Percentiles rank a stretch among this genome's conserved stretches.
Conservation (phyloP, 2,113 vertebrate genomes). For the Brevimyrus niger region DNA sequence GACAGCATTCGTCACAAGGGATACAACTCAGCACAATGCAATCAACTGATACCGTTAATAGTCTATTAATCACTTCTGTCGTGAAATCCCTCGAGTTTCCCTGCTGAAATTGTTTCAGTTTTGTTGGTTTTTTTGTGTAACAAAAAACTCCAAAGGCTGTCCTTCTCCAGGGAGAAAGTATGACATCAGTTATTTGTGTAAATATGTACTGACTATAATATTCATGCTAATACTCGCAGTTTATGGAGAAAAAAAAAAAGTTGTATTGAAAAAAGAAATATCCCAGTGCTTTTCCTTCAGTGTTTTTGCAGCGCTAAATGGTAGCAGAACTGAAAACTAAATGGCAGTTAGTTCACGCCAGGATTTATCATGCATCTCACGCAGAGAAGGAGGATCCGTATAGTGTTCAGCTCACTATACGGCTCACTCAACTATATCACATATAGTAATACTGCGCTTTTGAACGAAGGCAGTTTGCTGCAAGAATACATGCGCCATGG, state of each 20-base stretch:
- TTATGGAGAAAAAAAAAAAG: neutral
- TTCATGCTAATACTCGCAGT: neutral
- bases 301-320: neutral
- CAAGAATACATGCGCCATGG: neutral
- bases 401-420: no score
- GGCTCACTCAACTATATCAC: no score
- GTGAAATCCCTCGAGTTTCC: neutral
- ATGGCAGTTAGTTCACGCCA: neutral
- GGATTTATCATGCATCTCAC: neutral
- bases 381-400: neutral
- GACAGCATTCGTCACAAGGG: conserved; percentile 10
- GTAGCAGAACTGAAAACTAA: neutral
- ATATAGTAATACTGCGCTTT: neutral
- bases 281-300: neutral
- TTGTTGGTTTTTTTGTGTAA: conserved; percentile 1
- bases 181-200: neutral
- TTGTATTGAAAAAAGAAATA: neutral
- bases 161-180: neutral
- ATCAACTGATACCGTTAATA: conserved; percentile 19
- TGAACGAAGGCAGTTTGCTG: neutral
- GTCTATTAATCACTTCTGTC: conserved; percentile 19
- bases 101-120: conserved; percentile 2
- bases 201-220: neutral
- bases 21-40: neutral
- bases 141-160: neutral